Evolutionary conservation across 2,113 vertebrate genomes (phyloP), one percentile per base, ranked within the genome.

Genomic region (Climacteris rufus): DNA sequence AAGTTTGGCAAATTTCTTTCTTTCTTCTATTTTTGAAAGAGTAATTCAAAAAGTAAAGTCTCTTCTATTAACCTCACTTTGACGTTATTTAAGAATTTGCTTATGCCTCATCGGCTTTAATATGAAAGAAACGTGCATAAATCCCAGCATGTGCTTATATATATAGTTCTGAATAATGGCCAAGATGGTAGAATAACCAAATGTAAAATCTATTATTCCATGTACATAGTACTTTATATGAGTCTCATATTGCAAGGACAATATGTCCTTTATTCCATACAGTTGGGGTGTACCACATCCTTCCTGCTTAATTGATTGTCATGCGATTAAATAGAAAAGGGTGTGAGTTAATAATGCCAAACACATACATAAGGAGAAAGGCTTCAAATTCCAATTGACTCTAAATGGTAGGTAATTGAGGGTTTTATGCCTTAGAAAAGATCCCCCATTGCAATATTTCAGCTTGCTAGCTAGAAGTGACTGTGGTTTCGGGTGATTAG

Each of bases 291-390:
- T 83, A 19, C 61, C 28, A 56, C 22, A 83, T 85, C 19, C 40
- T 87, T 90, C 57, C 49, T 60, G 24, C 24, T 64, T 85, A 89
- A 91, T 27, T 63, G 56, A 56, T 93, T 17, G 1, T 23, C 57
- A 57, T 37, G 37, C 57, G 37, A 85, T 88, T 76, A 76, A 90
- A 90, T 15, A 71, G 57, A 80, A 96, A 72, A 56, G 13, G 11
- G 13, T 85, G 15, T 75, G 56, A 87, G 53, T 79, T 93, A 88
- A 93, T 90, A 93, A 93, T 76, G 83, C 44, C 65, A 92, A 94
- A 86, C 31, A 47, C 64, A 85, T 39, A 69, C 44, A 65, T 88
- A 86, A 92, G 24, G 28, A 71, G 52, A 88, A 88, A 83, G 49
- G 22, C 9, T 90, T 93, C 53, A 76, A 77, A 92, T 83, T 86